A percentile compares a stretch with the other conserved stretches of the same genome.
Conservation (phyloP, 2,113 vertebrate species). For the Tetraodon nigroviridis region DNA sequence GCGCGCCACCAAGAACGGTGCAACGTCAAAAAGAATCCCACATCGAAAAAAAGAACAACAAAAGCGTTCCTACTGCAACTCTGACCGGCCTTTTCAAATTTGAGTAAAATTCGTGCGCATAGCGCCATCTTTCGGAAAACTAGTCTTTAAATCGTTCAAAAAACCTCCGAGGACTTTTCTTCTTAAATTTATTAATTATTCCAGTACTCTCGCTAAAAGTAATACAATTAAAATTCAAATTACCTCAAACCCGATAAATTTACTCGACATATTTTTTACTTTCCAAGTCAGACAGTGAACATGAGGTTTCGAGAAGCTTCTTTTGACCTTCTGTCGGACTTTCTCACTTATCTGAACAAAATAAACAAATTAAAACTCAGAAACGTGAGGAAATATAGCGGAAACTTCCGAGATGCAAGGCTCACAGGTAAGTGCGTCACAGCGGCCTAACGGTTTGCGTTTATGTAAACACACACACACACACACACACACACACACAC, state of each 20-base stretch:
- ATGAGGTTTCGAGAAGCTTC: conserved; percentile 57
- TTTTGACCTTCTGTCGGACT: conserved; percentile 60
- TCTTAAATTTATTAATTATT: too few species aligned
- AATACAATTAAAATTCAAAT: too few species aligned
- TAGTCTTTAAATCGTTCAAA: too few species aligned
- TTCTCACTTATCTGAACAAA: conserved; percentile 59
- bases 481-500: background rate
- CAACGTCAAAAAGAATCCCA: conserved; percentile 23
- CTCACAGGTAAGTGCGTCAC: conserved; percentile 55
- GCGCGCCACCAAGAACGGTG: background rate
- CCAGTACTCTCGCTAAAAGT: too few species aligned
- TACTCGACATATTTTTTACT: background rate
- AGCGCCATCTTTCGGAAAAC: conserved; percentile 38
- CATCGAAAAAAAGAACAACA: background rate
- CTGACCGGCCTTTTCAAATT: fast-evolving
- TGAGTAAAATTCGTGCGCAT: background rate
- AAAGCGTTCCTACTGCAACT: conserved; percentile 24
- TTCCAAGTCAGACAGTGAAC: background rate
- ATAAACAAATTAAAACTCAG: conserved; percentile 62
- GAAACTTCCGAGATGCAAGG: conserved; percentile 53
- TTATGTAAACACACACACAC: too few species aligned
- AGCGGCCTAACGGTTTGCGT: too few species aligned
- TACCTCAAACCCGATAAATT: too few species aligned
- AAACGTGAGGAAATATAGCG: conserved; percentile 39
- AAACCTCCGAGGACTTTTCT: too few species aligned